Evolutionary conservation across 2,797 vertebrate genomes (phyloP), one percentile per base, ranked within the genome.

Genomic region (Sebastes flavidus): DNA sequence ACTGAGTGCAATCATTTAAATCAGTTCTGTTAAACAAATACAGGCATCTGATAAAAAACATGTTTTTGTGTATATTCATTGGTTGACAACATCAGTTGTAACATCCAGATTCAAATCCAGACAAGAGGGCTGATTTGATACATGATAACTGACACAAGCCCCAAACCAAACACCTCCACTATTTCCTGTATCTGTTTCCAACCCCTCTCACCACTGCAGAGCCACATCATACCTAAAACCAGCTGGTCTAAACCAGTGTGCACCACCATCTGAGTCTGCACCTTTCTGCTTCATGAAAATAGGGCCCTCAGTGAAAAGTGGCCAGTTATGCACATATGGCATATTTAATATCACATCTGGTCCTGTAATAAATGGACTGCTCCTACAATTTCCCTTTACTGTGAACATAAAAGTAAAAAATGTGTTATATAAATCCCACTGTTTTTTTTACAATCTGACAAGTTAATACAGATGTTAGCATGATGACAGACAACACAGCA

Each of bases 291-390:
- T 73, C 8, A 68, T 78, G 36, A 29, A 76, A 67, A 52, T 16
- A n/a, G 6, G 6, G 22, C 55, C 38, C 24, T 69, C 13, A 2
- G 60, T 77, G 66, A 46, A 66, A 82, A 74, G 68, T 18, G n/a
- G 68, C 32, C 22, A 59, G 36, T 72, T 55, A 25, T 71, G 34
- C 42, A 63, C 52, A 77, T 74, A 59, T 66, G 71, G 54, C 46
- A 67, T 27, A 34, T 73, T 56, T 68, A 73, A 65, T 32, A 65
- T 27, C 46, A 72, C 66, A 81, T 63, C 66, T 80, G 77, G 46
- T 52, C 22, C 62, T 63, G 11, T 32, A 69, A 75, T 58, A 6
- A 36, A 24, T 18, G 11, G 60, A 42, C 10, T 65, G n/a, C 55
- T 83, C 14, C 4, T 55, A 46, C 32, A 65, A 49, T 49, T 65